These are phyloP conservation scores for Thinocorus orbignyianus DNA, from an alignment of 2,113 vertebrate genomes.

Conservation along the genomic window DNA sequence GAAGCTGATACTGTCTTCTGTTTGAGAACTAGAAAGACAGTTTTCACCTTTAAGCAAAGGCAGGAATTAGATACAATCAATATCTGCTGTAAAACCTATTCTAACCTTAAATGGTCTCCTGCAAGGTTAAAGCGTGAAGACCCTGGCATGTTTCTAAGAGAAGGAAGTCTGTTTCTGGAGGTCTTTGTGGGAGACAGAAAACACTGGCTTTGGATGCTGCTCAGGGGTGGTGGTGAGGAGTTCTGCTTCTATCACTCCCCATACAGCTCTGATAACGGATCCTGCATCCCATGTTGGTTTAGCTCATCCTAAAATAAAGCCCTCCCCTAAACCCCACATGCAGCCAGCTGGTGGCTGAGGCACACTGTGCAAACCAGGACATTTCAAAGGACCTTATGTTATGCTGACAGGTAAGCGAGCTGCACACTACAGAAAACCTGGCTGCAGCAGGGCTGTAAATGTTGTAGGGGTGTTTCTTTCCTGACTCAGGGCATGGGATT, in stretches of 20 bases:
- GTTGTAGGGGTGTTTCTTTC: not conserved
- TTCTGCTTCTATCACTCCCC: not conserved
- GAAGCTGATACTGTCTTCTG: not conserved
- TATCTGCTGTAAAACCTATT: not conserved
- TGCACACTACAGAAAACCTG: not conserved
- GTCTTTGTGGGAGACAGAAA: accelerated
- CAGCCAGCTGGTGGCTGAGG: not conserved
- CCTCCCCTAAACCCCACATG: not conserved
- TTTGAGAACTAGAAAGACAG: not conserved
- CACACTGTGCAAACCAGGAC: accelerated
- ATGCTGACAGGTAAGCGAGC: accelerated
- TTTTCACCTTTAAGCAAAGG: not conserved
- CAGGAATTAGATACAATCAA: not conserved
- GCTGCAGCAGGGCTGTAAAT: not conserved
- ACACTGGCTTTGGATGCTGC: accelerated
- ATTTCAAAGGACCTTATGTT: not conserved
- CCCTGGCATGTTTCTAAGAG: not conserved
- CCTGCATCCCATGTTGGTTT: not conserved
- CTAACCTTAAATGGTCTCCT: not conserved
- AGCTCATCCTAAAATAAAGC: not conserved
- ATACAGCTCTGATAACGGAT: not conserved
- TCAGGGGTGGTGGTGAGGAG: accelerated
- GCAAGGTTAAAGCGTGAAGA: not conserved
- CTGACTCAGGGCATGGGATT: not conserved
- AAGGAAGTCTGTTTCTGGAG: not conserved